Percentiles rank a stretch among this genome's conserved stretches.
phyloP scores from a whole-genome alignment of 1,140 invertebrate genomes.

The Drosophila navojoa region DNA sequence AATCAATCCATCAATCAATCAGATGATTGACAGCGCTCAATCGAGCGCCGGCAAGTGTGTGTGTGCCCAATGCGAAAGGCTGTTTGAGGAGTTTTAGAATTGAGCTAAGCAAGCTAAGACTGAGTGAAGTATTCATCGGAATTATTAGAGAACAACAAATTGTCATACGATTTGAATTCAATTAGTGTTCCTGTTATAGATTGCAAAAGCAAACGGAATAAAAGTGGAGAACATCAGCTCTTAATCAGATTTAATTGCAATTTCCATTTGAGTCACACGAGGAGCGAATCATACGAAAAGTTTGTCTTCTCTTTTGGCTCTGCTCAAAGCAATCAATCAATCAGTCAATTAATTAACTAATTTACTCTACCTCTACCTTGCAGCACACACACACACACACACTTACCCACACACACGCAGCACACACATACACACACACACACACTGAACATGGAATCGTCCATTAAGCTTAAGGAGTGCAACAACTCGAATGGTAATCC shows the following conservation, averaged over 20 bases:
- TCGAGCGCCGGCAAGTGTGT: no score
- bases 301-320: neutral
- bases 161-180: no score
- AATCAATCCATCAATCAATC: neutral
- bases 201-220: no score
- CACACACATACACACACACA: constrained; percentile 22
- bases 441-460: constrained; percentile 73
- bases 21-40: no score
- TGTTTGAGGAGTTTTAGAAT: no score
- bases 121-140: no score
- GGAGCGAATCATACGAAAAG: neutral
- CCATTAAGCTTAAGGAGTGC: constrained; percentile 76
- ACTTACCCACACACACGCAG: constrained; percentile 22
- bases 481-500: constrained; percentile 47
- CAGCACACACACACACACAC: constrained; percentile 34
- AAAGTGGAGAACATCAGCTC: no score
- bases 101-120: no score
- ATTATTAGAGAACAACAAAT: no score
- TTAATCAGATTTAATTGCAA: no score
- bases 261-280: neutral
- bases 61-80: no score
- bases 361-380: neutral
- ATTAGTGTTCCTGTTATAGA: no score
- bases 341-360: constrained; percentile 19
- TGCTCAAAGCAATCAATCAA: neutral